Conservation (phyloP, 2,888 invertebrate species). For the Chelonus formosanus region DNA sequence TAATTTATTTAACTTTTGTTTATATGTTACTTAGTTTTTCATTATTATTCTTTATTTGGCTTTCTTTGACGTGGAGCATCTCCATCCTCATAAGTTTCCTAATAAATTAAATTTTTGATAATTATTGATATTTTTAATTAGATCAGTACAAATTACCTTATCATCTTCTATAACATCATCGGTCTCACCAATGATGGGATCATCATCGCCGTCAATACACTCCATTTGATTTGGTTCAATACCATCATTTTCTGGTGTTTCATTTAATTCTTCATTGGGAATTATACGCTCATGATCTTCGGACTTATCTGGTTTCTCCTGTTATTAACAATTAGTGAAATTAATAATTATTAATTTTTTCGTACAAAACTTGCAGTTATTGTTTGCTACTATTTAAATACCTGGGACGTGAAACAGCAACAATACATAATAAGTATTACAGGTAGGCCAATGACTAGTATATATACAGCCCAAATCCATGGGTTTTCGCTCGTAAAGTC, state of each 20-base stretch:
- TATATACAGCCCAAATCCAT: constrained; percentile 89
- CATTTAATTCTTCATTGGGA: constrained; percentile 44
- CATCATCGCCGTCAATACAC: constrained; percentile 49
- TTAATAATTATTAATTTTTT: constrained; percentile 10
- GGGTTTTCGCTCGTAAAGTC: constrained; percentile 85
- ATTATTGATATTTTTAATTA: background rate
- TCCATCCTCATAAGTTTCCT: constrained; percentile 50
- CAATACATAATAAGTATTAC: constrained; percentile 82
- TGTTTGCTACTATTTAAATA: constrained; percentile 50
- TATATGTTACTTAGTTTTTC: constrained; percentile 29
- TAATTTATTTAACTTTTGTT: constrained; percentile 39
- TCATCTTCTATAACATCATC: constrained; percentile 51
- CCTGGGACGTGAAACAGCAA: constrained; percentile 76
- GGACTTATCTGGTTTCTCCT: no score
- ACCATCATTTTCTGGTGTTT: constrained; percentile 45
- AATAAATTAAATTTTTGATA: constrained; percentile 27
- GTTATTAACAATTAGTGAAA: background rate
- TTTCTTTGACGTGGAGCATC: constrained; percentile 63
- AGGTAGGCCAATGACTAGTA: constrained; percentile 80
- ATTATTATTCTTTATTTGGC: constrained; percentile 59
- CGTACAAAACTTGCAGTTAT: background rate
- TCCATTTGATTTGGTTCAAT: constrained; percentile 64
- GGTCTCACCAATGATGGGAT: constrained; percentile 48
- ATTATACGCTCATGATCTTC: no score
- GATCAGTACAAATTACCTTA: constrained; percentile 47